Base-by-base conservation (phyloP, 2,797 vertebrate genomes). In the Bryconaethiops microstoma region DNA sequence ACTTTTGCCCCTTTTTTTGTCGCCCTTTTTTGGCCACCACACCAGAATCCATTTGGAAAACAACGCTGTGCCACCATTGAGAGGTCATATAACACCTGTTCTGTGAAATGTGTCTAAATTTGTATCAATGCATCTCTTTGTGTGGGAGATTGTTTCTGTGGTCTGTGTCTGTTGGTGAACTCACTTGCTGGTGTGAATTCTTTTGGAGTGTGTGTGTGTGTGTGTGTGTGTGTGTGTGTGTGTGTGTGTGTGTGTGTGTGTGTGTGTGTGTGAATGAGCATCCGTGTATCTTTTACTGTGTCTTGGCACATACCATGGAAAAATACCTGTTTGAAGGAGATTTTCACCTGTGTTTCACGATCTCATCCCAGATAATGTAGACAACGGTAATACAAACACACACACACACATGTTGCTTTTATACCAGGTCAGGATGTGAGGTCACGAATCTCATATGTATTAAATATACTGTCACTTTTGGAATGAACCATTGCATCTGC, bases 91-190 rank as follows among this genome's bases (percentile, higher is more conserved):
- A 74, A 84, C 83, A 84, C 83, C 73, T 85, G 76, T 76, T 73
- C 76, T 82, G 76, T 75, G 54, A 82, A 78, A 78, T 74, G 74
- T 42, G 63, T 76, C 80, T 82, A 84, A 84, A 73, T 76, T 76
- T 79, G 57, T 73, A 76, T 84, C 80, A 84, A 82, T 82, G 77
- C 80, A 62, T 45, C 67, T 79, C 80, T 84, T 84, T 84, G 73
- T 80, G 73, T 80, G 55, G 63, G 17, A 65, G 45, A 74, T 23
- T n/a, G 21, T 64, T 63, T 72, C 48, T 62, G 23, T 79, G 19
- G 6, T 57, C 48, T 70, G 55, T 54, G 63, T 21, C 21, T 57
- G 29, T 54, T 45, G 8, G 50, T 17, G 50, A 21, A 50, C 69
- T 64, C 69, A 73, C n/a, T 73, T 12, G 10, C 17, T 73, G 10